These are phyloP conservation scores for Megaustenia siamemsis DNA, from an alignment of 2,888 invertebrate genomes.

Conservation along the genomic window DNA sequence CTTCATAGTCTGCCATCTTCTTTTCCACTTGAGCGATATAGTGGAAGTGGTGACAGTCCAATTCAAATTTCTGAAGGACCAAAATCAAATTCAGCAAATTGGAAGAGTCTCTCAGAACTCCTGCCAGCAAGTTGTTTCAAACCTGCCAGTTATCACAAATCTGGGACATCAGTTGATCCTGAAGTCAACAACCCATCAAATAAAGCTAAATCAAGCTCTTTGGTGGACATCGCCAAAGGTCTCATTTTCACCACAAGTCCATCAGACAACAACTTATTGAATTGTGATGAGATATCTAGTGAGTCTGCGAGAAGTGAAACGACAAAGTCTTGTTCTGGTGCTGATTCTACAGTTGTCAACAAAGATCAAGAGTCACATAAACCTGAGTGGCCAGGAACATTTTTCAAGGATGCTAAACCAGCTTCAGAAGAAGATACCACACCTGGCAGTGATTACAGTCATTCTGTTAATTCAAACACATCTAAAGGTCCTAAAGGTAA, in stretches of 20 bases:
- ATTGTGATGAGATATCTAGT: not conserved
- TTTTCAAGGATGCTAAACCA: not conserved
- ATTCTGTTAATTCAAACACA: not conserved
- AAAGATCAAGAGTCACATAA: not conserved
- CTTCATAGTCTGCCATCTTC: not conserved
- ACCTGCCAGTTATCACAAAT: not conserved
- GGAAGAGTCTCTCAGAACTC: conserved; percentile 36
- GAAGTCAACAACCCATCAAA: not conserved
- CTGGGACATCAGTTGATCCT: conserved; percentile 16
- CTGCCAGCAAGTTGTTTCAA: conserved; percentile 18
- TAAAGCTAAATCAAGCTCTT: not conserved
- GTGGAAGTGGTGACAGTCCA: conserved; percentile 19
- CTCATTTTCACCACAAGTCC: not conserved
- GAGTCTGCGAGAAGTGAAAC: not conserved
- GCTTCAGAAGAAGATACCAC: not conserved
- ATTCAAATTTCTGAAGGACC: conserved; percentile 19
- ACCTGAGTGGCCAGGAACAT: conserved; percentile 16
- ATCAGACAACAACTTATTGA: not conserved
- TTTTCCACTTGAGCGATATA: not conserved
- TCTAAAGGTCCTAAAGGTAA: not conserved
- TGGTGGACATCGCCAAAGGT: not conserved
- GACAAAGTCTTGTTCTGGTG: not conserved
- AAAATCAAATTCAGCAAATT: conserved; percentile 34
- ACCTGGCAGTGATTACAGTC: not conserved
- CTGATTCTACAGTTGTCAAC: not conserved